phyloP scores from a whole-genome alignment of 2,888 invertebrate species.

The Lepidocyrtinus sp. region DNA sequence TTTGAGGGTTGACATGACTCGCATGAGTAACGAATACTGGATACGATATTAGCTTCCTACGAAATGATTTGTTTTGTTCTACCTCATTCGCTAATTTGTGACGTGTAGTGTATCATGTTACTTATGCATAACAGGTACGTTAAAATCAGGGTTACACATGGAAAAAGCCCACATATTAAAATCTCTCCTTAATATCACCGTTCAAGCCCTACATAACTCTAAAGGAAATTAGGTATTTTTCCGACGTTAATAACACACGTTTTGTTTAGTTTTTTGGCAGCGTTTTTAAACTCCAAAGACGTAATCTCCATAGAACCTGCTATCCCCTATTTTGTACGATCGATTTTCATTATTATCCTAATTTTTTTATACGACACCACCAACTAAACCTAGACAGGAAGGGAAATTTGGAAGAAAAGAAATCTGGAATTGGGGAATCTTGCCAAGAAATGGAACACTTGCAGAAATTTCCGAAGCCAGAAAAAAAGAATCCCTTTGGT shows the following conservation, averaged over 20 bases:
- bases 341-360: slow-evolving; percentile 9
- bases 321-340: too few relatives aligned
- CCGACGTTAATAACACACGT: not conserved
- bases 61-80: not conserved
- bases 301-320: not conserved
- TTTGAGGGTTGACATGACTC: not conserved
- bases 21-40: not conserved
- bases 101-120: not conserved
- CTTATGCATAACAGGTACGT: not conserved
- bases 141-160: too few relatives aligned
- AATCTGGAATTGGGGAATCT: slow-evolving; percentile 2
- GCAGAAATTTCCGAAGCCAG: not conserved
- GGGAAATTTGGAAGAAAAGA: not conserved
- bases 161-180: too few relatives aligned
- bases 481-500: not conserved
- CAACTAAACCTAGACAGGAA: not conserved
- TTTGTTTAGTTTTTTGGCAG: slow-evolving; percentile 9
- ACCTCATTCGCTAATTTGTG: not conserved
- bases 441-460: slow-evolving; percentile 18
- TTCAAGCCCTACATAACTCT: not conserved
- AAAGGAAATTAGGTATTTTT: not conserved
- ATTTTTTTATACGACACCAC: not conserved
- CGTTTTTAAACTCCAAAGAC: not conserved
- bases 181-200: too few relatives aligned
- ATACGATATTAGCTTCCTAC: not conserved